Evolutionary conservation across 2,888 invertebrate species (phyloP).

Genomic region (Druceiella hillmani): DNA sequence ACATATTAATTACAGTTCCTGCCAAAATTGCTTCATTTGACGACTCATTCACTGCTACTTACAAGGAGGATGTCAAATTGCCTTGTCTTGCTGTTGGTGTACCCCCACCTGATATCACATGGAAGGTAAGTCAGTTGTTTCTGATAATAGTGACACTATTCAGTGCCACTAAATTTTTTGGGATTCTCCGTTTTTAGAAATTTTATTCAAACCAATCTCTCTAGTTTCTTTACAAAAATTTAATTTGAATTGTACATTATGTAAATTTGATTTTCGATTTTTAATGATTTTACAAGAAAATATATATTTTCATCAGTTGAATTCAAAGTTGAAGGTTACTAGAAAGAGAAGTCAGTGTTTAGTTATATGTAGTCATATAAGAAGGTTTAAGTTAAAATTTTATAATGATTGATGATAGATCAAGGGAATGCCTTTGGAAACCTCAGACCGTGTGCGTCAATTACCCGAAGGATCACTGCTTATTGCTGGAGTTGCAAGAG

Average conservation of each 20-base stretch:
- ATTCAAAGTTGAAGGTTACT: neutral
- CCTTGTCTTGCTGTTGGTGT: slow-evolving; percentile 91
- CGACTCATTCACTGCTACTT: slow-evolving; percentile 86
- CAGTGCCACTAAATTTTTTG: no score
- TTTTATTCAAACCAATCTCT: no score
- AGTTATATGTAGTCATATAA: neutral
- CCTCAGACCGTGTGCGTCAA: slow-evolving; percentile 77
- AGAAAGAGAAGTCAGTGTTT: neutral
- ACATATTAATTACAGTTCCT: slow-evolving; percentile 58
- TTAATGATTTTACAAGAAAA: neutral
- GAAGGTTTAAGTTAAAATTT: neutral
- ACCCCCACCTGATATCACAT: slow-evolving; percentile 82
- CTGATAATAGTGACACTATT: neutral
- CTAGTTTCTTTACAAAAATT: no score
- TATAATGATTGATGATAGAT: slow-evolving; percentile 36
- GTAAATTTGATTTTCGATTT: no score
- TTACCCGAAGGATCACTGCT: slow-evolving; percentile 88
- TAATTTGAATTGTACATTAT: no score
- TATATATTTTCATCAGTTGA: neutral
- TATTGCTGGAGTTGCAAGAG: slow-evolving; percentile 81
- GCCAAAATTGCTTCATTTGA: slow-evolving; percentile 95
- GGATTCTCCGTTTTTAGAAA: no score
- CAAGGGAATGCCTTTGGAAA: slow-evolving; percentile 71
- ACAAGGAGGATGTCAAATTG: slow-evolving; percentile 86
- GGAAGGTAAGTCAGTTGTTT: slow-evolving; percentile 58